A percentile compares a stretch with the other conserved stretches of the same genome.
These are phyloP conservation scores for Chrysemys picta DNA, from an alignment of 2,113 vertebrate species.

Conservation along the genomic window DNA sequence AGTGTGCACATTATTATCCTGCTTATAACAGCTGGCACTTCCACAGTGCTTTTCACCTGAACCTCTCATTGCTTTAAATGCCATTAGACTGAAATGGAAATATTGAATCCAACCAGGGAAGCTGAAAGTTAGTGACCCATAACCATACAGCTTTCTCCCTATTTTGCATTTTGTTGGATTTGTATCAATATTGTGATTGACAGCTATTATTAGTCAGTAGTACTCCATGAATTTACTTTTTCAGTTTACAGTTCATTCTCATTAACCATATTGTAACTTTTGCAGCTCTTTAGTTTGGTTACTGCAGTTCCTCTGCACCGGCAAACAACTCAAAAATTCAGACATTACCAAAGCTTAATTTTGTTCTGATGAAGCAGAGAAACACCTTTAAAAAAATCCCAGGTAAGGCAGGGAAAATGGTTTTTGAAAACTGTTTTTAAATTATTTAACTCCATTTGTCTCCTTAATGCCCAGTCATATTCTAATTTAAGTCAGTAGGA, in stretches of 20 bases:
- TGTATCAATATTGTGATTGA: neutral
- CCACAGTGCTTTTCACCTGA: neutral
- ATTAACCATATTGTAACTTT: neutral
- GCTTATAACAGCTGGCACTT: fast-evolving
- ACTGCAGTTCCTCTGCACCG: neutral
- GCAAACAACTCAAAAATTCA: neutral
- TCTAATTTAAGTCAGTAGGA: slow-evolving; percentile 6
- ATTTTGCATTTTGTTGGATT: neutral
- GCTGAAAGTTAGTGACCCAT: neutral
- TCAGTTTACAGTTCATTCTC: neutral
- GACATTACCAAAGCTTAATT: neutral
- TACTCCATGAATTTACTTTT: slow-evolving; percentile 1
- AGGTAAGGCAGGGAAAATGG: neutral
- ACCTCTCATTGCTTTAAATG: neutral
- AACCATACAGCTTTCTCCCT: neutral
- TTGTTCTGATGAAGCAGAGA: neutral
- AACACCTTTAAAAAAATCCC: neutral
- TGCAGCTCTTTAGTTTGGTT: neutral
- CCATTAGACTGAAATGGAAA: neutral
- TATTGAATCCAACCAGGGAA: neutral
- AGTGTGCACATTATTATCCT: fast-evolving
- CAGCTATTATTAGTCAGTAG: neutral
- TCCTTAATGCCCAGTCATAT: neutral
- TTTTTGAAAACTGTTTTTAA: slow-evolving; percentile 25
- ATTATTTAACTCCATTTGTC: slow-evolving; percentile 31